Conservation (phyloP, 1,140 invertebrate species). For the Microplitis demolitor region DNA sequence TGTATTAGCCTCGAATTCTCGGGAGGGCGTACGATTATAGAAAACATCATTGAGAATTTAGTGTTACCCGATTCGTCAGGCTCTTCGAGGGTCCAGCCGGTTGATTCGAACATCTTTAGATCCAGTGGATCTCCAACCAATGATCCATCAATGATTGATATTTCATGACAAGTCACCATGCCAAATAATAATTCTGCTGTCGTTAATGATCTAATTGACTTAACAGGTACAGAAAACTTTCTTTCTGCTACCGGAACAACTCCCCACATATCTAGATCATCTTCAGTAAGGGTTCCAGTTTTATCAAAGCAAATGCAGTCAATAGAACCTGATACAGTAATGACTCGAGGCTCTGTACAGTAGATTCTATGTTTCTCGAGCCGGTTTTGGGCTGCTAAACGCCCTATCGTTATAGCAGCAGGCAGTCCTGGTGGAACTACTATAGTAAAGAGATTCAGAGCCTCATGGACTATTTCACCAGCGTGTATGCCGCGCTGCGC, state of each 20-base stretch:
- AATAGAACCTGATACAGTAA: conserved; percentile 88
- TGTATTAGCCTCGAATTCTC: conserved; percentile 41
- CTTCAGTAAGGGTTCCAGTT: conserved; percentile 94
- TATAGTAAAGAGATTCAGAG: conserved; percentile 92
- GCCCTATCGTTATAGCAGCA: conserved; percentile 92
- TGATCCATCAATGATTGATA: conserved; percentile 79
- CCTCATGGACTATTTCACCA: conserved; percentile 56
- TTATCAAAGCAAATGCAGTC: conserved; percentile 97
- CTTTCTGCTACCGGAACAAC: conserved; percentile 71
- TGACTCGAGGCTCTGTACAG: conserved; percentile 88
- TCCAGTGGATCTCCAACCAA: conserved; percentile 84
- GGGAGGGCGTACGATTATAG: conserved; percentile 80
- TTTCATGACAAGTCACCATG: conserved; percentile 82
- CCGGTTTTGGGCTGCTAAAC: conserved; percentile 81
- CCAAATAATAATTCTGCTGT: conserved; percentile 61
- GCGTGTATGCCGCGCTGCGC: conserved; percentile 51
- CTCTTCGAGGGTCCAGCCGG: conserved; percentile 86
- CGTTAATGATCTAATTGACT: conserved; percentile 57
- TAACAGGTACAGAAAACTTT: conserved; percentile 66
- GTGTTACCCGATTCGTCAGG: conserved; percentile 82
- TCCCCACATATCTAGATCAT: conserved; percentile 91
- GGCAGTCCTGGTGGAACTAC: conserved; percentile 93
- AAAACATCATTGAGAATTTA: conserved; percentile 86
- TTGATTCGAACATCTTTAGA: conserved; percentile 87
- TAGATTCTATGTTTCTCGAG: conserved; percentile 81